Evolutionary conservation across 2,113 vertebrate species (phyloP), one percentile per base, ranked within the genome.

Genomic region (Oncorhynchus keta): DNA sequence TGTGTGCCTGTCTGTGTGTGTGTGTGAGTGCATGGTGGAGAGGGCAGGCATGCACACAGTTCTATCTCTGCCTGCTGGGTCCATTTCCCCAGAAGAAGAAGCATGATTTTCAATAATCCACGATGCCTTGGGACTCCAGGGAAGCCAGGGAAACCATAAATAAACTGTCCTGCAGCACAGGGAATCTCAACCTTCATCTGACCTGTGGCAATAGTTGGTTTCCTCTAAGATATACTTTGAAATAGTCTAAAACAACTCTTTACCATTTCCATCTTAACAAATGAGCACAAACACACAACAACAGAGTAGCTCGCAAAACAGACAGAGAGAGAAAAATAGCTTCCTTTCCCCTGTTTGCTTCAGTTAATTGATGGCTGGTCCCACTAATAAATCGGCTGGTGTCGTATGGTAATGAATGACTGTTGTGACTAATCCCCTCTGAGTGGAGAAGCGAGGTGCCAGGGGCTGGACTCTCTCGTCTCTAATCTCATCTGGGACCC

Each of bases 101-200:
- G 39, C 39, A 45, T 73, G 55, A 22, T 86, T 90, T 84, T 88
- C 78, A 81, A 81, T 85, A 18, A 18, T 16, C 28, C 69, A 78
- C 75, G 24, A 61, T 80, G 86, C 67, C 0, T 12, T 78, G 72
- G 76, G 80, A 66, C 59, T 75, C 39, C 59, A 7, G 22, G 59
- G 5, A 22, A 8, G 16, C 55, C 81, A 80, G 73, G 67, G 72
- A 81, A 88, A 87, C 82, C 76, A 90, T 90, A 89, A 92, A 90
- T 91, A 91, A 89, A 91, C 85, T 73, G 80, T 79, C 71, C 28
- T 14, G 83, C 79, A 84, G 83, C 90, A 83, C 79, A 88, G 83
- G 81, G 84, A 81, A 83, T 89, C 88, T 84, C 81, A 89, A 79
- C 78, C 74, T 26, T 75, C 11, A 49, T 28, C 28, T 75, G 32